Percentiles rank a stretch among this genome's conserved stretches.
phyloP scores from a whole-genome alignment of 2,113 vertebrate species.

The Eolophus roseicapilla region DNA sequence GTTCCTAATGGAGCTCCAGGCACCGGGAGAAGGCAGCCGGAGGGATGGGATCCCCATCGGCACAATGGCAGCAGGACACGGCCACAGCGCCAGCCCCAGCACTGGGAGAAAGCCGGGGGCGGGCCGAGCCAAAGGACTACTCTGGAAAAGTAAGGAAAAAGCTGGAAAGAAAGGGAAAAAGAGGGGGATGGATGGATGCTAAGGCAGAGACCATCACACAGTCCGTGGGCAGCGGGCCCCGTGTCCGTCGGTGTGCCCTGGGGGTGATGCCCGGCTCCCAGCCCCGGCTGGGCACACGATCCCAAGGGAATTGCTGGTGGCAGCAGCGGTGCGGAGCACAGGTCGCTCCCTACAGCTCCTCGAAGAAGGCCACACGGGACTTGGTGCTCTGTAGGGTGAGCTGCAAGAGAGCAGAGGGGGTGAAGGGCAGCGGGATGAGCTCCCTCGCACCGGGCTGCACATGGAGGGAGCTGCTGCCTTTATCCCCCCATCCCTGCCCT shows the following conservation, averaged over 20 bases:
- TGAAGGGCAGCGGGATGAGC: background rate
- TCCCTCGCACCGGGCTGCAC: background rate
- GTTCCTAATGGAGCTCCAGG: background rate
- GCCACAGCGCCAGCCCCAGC: background rate
- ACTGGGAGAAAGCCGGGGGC: background rate
- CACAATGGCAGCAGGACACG: background rate
- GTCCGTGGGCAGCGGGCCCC: background rate
- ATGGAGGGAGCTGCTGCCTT: background rate
- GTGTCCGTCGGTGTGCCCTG: background rate
- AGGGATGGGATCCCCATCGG: background rate
- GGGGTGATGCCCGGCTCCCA: background rate
- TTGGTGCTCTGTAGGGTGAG: constrained; percentile 95
- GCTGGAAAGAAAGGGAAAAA: background rate
- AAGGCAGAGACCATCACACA: background rate
- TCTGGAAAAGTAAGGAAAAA: background rate
- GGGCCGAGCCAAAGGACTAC: background rate
- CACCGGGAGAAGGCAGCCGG: background rate
- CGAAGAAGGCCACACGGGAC: constrained; percentile 93
- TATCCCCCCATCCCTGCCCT: background rate
- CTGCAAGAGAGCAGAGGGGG: constrained; percentile 77
- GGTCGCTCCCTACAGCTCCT: constrained; percentile 82
- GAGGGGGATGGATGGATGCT: background rate
- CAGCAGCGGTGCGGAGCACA: background rate
- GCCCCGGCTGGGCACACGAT: background rate
- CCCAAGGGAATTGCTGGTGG: background rate